A percentile compares a stretch with the other conserved stretches of the same genome.
phyloP scores from a whole-genome alignment of 2,888 invertebrate genomes.

The Agrotis puta region DNA sequence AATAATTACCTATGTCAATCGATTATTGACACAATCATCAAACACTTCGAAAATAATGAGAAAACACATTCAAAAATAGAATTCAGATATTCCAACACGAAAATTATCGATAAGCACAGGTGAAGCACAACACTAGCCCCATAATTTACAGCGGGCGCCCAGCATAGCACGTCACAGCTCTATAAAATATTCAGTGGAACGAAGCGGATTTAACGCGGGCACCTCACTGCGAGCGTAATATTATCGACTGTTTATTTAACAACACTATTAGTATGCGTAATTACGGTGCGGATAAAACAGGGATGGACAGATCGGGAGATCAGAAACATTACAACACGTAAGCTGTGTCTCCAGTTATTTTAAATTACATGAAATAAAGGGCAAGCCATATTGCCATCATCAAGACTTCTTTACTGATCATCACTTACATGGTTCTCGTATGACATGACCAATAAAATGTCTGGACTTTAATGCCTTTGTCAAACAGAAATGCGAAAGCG shows the following conservation, averaged over 20 bases:
- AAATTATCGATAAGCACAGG: slow-evolving; percentile 59
- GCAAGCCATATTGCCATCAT: too few species aligned
- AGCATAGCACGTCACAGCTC: slow-evolving; percentile 69
- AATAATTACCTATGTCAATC: too few species aligned
- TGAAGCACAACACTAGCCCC: slow-evolving; percentile 55
- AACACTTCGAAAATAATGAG: too few species aligned
- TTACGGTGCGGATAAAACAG: slow-evolving; percentile 23
- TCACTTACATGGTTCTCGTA: too few species aligned
- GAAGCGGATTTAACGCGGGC: slow-evolving; percentile 78
- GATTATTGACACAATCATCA: too few species aligned
- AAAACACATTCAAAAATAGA: background rate
- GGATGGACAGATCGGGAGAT: background rate
- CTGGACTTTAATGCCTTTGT: too few species aligned
- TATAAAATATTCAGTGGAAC: slow-evolving; percentile 82
- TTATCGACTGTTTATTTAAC: slow-evolving; percentile 71
- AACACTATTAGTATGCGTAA: slow-evolving; percentile 52
- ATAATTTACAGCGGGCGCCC: slow-evolving; percentile 71
- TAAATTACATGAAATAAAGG: too few species aligned
- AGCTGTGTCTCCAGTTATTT: too few species aligned
- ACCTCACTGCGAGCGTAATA: slow-evolving; percentile 61
- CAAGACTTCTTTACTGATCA: too few species aligned
- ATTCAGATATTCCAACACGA: slow-evolving; percentile 30
- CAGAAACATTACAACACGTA: too few species aligned
- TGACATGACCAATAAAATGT: too few species aligned
- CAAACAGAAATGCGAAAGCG: too few species aligned